These are phyloP conservation scores for Dendrolimus kikuchii DNA, from an alignment of 1,140 invertebrate genomes.

Conservation along the genomic window DNA sequence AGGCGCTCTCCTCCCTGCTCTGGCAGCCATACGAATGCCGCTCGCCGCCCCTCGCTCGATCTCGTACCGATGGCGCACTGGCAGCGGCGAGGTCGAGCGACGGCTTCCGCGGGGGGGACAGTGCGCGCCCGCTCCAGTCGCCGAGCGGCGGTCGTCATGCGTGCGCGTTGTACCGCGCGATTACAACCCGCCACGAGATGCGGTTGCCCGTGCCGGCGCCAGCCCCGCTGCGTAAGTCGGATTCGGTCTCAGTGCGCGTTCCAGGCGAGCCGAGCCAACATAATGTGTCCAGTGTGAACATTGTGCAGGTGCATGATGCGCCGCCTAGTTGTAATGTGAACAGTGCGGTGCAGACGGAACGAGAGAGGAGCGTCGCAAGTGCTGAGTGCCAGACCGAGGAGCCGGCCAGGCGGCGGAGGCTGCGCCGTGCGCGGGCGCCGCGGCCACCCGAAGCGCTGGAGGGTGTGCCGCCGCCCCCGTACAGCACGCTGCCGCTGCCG, in stretches of 20 bases:
- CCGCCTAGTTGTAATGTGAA: conserved; percentile 42
- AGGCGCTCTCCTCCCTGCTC: conserved; percentile 65
- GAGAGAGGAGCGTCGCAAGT: conserved; percentile 53
- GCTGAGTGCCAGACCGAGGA: conserved; percentile 66
- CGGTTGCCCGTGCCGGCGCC: conserved; percentile 68
- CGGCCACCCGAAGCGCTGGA: conserved; percentile 41
- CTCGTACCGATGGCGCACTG: conserved; percentile 53
- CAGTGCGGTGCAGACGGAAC: conserved; percentile 60
- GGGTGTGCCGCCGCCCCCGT: conserved; percentile 59
- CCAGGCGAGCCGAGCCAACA: conserved; percentile 51
- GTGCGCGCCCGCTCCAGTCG: conserved; percentile 43
- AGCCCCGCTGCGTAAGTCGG: conserved; percentile 52
- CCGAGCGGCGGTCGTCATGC: conserved; percentile 62
- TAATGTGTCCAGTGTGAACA: conserved; percentile 61
- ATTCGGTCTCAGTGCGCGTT: conserved; percentile 60
- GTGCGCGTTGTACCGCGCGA: conserved; percentile 57
- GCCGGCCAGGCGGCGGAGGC: conserved; percentile 45
- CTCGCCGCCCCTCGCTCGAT: conserved; percentile 57
- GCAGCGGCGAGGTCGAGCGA: conserved; percentile 19
- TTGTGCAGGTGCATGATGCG: conserved; percentile 59
- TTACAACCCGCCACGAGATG: conserved; percentile 54
- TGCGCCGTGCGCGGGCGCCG: conserved; percentile 38
- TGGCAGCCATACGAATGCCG: conserved; percentile 72
- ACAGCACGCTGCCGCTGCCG: conserved; percentile 62
- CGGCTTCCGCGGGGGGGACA: conserved; percentile 23